These are phyloP conservation scores for Drosophila demipolita DNA, from an alignment of 2,888 invertebrate species.

Conservation along the genomic window DNA sequence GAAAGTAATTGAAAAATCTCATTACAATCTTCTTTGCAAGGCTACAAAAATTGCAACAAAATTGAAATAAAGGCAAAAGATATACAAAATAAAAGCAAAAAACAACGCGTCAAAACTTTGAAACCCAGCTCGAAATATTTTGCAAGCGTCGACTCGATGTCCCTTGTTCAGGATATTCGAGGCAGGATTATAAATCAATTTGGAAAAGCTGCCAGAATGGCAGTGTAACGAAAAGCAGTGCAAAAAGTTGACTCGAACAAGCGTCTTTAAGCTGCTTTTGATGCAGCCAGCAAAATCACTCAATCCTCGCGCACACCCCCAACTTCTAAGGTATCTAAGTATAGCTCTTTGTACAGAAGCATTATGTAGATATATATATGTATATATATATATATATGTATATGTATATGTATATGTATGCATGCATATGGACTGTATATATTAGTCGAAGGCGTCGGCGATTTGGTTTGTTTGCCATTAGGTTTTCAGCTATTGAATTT, in stretches of 20 bases:
- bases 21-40: constrained; percentile 53
- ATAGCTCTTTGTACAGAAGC: constrained; percentile 31
- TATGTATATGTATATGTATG: neutral
- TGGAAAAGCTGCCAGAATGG: constrained; percentile 59
- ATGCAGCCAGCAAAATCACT: constrained; percentile 38
- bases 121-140: constrained; percentile 20
- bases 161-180: constrained; percentile 52
- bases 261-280: constrained; percentile 73
- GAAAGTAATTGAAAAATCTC: constrained; percentile 75
- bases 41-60: constrained; percentile 6
- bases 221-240: constrained; percentile 61
- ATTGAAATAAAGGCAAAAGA: neutral
- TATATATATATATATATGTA: constrained; percentile 1
- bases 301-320: neutral
- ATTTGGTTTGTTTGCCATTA: constrained; percentile 79
- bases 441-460: constrained; percentile 61
- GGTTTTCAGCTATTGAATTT: constrained; percentile 76
- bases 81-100: constrained; percentile 1
- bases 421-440: constrained; percentile 13
- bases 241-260: constrained; percentile 48
- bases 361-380: constrained; percentile 34
- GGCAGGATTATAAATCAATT: constrained; percentile 79
- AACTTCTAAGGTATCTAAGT: constrained; percentile 40
- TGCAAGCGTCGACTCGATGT: constrained; percentile 8
- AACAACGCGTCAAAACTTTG: constrained; percentile 38